Evolutionary conservation across 2,888 invertebrate species (phyloP), one percentile per base, ranked within the genome.

Genomic region (Drosophila mimetica): DNA sequence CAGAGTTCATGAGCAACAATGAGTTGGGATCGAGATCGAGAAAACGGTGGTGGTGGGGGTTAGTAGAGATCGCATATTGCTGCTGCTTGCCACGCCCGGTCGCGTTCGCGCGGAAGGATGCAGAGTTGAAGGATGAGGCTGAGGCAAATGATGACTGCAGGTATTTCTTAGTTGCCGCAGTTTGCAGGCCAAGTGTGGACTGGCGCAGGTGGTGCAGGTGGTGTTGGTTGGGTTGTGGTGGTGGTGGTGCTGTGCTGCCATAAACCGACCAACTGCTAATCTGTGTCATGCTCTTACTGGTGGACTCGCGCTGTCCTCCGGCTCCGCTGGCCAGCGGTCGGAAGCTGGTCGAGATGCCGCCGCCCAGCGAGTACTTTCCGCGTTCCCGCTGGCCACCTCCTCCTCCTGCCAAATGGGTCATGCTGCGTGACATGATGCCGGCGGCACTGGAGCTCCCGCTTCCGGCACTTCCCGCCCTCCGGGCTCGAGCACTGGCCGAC

Each of bases 381-480:
- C 86, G 84, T 11, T 67, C 75, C 84, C 66, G 60, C 66, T 76
- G 46, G n/a, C 46, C 32, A 16, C 60, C 32, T 4, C 55, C 28
- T 11, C 60, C 32, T 7, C 41, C 50, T 42, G 92, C 91, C 87
- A 95, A 92, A 91, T 95, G 95, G 91, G 94, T 94, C 95, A 95
- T 95, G 93, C 95, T 95, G 92, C 94, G 94, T 89, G 94, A 94
- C 93, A 94, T 94, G 57, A 66, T 74, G 8, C 84, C 87, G 39
- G 71, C 75, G 32, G 64, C 70, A 37, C 71, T 77, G 32, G 76
- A 76, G 14, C 76, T 75, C 13, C 74, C 74, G 28, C 74, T 63
- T 7, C 67, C 67, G 37, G 67, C 58, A 44, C 72, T 74, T 42
- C 73, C 66, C 34, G 57, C 69, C 51, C 74, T 65, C 16, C 65